Percentiles rank a stretch among this genome's conserved stretches.
phyloP scores from a whole-genome alignment of 1,140 invertebrate species.

The Heliconius eleuchia region DNA sequence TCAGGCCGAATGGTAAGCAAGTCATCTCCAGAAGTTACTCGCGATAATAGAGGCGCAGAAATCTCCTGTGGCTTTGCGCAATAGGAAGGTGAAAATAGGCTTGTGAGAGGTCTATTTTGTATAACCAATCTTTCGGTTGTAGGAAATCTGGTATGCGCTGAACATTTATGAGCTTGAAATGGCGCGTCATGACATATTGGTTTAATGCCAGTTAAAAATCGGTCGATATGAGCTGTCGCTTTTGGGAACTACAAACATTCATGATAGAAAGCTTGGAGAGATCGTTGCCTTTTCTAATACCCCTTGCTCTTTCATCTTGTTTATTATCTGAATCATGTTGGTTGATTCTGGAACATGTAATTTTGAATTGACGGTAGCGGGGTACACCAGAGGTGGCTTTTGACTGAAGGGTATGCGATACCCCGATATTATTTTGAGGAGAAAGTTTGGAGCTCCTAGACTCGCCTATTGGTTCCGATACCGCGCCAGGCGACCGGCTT shows the following conservation, averaged over 20 bases:
- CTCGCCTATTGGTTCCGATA: conserved; percentile 22
- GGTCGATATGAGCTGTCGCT: conserved; percentile 3
- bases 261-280: conserved; percentile 53
- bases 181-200: conserved; percentile 29
- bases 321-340: conserved; percentile 26
- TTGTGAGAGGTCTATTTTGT: conserved; percentile 49
- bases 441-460: conserved; percentile 36
- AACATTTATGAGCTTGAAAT: conserved; percentile 39
- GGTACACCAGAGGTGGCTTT: conserved; percentile 37
- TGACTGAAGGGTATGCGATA: conserved; percentile 44
- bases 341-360: conserved; percentile 10
- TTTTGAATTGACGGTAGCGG: conserved; percentile 16
- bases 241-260: conserved; percentile 51
- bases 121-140: conserved; percentile 48
- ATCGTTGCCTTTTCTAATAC: conserved; percentile 25
- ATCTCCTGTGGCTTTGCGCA: conserved; percentile 43
- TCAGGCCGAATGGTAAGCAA: conserved; percentile 49
- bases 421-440: conserved; percentile 44
- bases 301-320: conserved; percentile 27
- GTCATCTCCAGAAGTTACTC: conserved; percentile 48
- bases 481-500: conserved; percentile 32
- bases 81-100: conserved; percentile 56
- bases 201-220: conserved; percentile 35
- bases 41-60: conserved; percentile 44
- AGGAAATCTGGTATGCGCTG: conserved; percentile 39